A percentile compares a stretch with the other conserved stretches of the same genome.
Evolutionary conservation across 2,113 vertebrate genomes (phyloP).

Genomic region (Chloropsis hardwickii): DNA sequence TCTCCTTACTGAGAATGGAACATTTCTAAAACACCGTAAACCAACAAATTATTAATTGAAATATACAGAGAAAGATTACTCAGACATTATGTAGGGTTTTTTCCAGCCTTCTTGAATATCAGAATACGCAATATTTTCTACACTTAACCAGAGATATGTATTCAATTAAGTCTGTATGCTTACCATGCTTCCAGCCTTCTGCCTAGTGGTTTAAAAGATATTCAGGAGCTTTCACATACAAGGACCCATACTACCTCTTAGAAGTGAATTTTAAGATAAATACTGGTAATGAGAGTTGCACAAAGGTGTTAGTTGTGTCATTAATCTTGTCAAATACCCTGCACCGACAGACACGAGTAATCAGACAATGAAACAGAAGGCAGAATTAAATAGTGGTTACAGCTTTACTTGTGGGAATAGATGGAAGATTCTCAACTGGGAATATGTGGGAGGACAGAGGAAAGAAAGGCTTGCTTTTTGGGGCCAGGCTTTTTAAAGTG

Average conservation of each 20-base stretch:
- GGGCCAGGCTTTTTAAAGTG: not conserved
- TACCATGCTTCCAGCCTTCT: not conserved
- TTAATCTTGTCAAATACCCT: slow-evolving; percentile 35
- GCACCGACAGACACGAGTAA: not conserved
- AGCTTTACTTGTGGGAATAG: not conserved
- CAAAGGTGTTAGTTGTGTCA: not conserved
- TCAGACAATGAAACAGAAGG: not conserved
- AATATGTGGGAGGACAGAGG: not conserved
- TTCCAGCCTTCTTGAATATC: not conserved
- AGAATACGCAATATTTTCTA: not conserved
- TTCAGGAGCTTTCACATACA: not conserved
- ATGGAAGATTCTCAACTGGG: not conserved
- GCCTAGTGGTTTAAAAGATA: not conserved
- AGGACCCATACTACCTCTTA: not conserved
- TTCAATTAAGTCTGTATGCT: not conserved
- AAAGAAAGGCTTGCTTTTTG: not conserved
- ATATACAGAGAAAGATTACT: not conserved
- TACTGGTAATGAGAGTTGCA: slow-evolving; percentile 10
- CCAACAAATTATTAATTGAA: not conserved
- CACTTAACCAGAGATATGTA: not conserved
- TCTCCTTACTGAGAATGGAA: not conserved
- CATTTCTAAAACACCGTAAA: not conserved
- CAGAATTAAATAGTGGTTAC: not conserved
- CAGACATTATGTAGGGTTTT: not conserved
- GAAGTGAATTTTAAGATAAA: slow-evolving; percentile 31